Percentiles rank a stretch among this genome's conserved stretches.
Conservation (phyloP, 2,888 invertebrate species). For the Thereva nobilitata region DNA sequence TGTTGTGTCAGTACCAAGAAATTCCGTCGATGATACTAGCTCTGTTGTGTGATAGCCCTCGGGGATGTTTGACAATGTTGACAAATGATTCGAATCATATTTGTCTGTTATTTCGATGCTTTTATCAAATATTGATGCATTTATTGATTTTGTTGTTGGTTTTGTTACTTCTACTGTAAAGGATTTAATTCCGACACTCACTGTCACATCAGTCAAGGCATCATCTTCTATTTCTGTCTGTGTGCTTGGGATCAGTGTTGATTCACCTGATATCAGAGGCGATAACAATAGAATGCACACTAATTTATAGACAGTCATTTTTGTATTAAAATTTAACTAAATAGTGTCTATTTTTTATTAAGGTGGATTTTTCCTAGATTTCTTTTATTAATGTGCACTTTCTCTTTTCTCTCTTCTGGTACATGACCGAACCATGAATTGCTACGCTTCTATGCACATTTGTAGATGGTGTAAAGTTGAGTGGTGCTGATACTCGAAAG, state of each 20-base stretch:
- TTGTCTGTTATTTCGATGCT: conserved; percentile 6
- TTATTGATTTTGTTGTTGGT: conserved; percentile 40
- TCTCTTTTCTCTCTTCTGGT: conserved; percentile 19
- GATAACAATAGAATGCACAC: conserved; percentile 3
- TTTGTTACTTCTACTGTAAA: conserved; percentile 44
- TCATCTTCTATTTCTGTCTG: conserved; percentile 24
- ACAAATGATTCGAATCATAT: conserved; percentile 18
- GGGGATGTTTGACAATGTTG: conserved; percentile 12
- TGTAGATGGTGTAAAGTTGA: background rate
- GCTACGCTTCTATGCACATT: conserved; percentile 12
- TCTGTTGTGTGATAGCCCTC: conserved; percentile 17
- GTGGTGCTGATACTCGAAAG: background rate
- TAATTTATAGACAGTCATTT: no score
- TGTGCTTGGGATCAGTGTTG: background rate
- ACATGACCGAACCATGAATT: conserved; percentile 17
- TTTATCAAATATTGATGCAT: conserved; percentile 1
- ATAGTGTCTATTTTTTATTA: no score
- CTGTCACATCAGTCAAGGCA: conserved; percentile 17
- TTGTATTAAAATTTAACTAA: no score
- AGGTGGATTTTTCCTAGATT: no score
- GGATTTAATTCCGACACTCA: conserved; percentile 44
- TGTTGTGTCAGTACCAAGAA: conserved; percentile 15
- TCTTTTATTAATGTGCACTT: background rate
- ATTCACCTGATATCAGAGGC: conserved; percentile 15
- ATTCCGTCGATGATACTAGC: conserved; percentile 2